phyloP scores from a whole-genome alignment of 1,140 invertebrate genomes.

The Euwallacea similis region DNA sequence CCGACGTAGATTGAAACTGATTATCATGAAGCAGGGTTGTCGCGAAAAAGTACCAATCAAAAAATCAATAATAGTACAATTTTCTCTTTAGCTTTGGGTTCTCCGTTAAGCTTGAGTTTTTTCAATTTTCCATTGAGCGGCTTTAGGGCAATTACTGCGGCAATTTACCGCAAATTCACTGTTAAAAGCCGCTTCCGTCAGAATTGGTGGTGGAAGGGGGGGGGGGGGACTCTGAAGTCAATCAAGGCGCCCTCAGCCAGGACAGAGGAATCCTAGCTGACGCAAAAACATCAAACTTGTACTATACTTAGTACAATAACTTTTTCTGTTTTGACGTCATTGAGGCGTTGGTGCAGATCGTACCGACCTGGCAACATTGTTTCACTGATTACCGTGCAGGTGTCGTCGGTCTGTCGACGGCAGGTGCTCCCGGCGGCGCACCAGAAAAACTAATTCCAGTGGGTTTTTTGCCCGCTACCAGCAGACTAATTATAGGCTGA shows the following conservation, averaged over 20 bases:
- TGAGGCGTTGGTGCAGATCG: no score
- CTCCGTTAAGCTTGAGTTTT: no score
- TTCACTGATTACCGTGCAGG: background rate
- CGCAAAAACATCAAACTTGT: no score
- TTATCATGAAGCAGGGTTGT: no score
- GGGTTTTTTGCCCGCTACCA: background rate
- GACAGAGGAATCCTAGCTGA: no score
- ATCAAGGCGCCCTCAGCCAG: background rate
- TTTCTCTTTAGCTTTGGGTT: no score
- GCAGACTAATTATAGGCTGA: no score
- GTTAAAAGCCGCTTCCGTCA: background rate
- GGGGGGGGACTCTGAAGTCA: background rate
- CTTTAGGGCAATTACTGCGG: background rate
- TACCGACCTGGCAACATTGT: background rate
- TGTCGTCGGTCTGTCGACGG: background rate
- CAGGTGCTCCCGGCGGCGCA: background rate
- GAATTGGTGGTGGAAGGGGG: background rate
- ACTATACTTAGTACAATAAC: no score
- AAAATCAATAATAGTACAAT: no score
- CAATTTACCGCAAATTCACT: background rate
- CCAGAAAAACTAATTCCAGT: background rate
- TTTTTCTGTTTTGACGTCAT: no score
- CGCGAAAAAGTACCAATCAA: no score
- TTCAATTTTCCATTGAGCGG: background rate
- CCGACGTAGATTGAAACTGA: no score